Percentiles rank a stretch among this genome's conserved stretches.
These are phyloP conservation scores for Arctia plantaginis DNA, from an alignment of 2,888 invertebrate species.

Conservation along the genomic window DNA sequence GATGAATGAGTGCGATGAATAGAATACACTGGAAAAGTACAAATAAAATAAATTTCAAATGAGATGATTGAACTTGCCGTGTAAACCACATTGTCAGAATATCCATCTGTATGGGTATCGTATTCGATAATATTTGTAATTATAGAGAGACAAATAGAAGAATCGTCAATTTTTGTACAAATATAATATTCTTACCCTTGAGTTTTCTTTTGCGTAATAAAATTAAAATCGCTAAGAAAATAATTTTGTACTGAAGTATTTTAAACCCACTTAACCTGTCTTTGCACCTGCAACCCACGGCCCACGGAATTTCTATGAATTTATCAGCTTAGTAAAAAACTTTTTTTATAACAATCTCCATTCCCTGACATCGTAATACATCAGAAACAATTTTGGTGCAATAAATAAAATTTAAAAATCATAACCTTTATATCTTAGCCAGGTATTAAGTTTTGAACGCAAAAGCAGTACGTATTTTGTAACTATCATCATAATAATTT, in stretches of 20 bases:
- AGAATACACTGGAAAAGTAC: neutral
- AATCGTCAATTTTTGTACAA: neutral
- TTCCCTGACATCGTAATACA: neutral
- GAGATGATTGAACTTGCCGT: neutral
- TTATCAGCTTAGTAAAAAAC: neutral
- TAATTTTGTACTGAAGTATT: neutral
- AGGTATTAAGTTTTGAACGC: neutral
- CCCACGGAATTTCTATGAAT: neutral
- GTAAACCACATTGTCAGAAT: neutral
- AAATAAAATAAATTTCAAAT: neutral
- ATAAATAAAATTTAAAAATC: neutral
- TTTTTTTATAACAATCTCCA: neutral
- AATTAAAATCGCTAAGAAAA: neutral
- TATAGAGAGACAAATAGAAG: neutral
- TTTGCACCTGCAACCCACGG: neutral
- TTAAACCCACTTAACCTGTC: neutral
- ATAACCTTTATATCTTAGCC: neutral
- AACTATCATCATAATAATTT: too few species aligned
- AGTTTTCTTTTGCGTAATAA: neutral
- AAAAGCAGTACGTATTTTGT: too few species aligned
- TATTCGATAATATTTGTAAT: neutral
- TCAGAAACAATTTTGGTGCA: neutral
- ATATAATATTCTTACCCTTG: neutral
- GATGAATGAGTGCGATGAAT: neutral
- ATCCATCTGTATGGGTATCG: too few species aligned